A percentile compares a stretch with the other conserved stretches of the same genome.
phyloP scores from a whole-genome alignment of 2,888 invertebrate genomes.

The Plebejus melissa region DNA sequence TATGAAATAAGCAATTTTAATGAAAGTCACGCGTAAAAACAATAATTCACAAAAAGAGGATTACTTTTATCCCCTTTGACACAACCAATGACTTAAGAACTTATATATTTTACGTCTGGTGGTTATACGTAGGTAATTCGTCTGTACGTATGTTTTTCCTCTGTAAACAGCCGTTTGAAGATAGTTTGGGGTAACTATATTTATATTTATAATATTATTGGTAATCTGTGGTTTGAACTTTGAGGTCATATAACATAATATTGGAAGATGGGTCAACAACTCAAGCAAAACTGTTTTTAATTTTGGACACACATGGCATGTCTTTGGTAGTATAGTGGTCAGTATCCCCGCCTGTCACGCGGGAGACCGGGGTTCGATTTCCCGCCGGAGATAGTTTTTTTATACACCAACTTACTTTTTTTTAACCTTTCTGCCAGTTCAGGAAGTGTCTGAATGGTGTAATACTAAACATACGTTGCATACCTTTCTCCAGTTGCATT shows the following conservation, averaged over 20 bases:
- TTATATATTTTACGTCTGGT: neutral
- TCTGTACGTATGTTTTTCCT: neutral
- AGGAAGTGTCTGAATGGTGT: no score
- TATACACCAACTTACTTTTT: no score
- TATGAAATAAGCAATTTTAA: constrained; percentile 49
- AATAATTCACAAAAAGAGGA: constrained; percentile 57
- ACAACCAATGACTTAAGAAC: constrained; percentile 41
- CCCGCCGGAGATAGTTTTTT: constrained; percentile 59
- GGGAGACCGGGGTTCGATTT: constrained; percentile 81
- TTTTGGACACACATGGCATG: neutral
- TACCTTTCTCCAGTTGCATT: no score
- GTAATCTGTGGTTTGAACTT: neutral
- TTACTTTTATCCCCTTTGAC: constrained; percentile 55
- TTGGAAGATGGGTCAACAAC: neutral
- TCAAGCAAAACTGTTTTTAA: neutral
- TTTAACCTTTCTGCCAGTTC: no score
- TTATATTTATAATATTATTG: no score
- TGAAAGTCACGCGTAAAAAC: constrained; percentile 60
- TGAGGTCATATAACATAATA: neutral
- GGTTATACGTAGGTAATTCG: neutral
- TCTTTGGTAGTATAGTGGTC: constrained; percentile 66
- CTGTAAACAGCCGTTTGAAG: neutral
- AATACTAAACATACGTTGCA: no score
- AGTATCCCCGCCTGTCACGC: constrained; percentile 72
- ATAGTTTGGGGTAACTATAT: no score